These are phyloP conservation scores for Musca domestica DNA, from an alignment of 1,140 invertebrate species.

Conservation along the genomic window DNA sequence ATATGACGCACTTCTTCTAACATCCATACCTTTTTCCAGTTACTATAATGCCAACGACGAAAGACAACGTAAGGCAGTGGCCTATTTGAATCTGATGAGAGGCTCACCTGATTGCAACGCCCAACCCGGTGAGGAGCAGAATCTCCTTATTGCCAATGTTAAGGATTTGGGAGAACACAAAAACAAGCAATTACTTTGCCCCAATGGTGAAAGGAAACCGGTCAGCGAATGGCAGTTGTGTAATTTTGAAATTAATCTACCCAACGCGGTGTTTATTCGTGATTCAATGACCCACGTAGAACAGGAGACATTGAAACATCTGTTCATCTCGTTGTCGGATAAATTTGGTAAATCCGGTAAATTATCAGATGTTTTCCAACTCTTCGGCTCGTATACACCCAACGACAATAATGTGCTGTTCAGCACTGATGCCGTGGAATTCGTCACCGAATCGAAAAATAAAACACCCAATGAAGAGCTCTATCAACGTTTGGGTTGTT, in stretches of 20 bases:
- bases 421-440: slow-evolving; percentile 37
- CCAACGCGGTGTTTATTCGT: slow-evolving; percentile 38
- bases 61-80: slow-evolving; percentile 35
- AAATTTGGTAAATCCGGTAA: slow-evolving; percentile 44
- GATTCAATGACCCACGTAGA: slow-evolving; percentile 37
- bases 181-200: slow-evolving; percentile 44
- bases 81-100: slow-evolving; percentile 42
- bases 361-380: slow-evolving; percentile 44
- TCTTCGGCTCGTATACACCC: slow-evolving; percentile 43
- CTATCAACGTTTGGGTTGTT: slow-evolving; percentile 26
- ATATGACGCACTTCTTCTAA: not conserved
- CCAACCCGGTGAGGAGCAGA: slow-evolving; percentile 29
- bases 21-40: slow-evolving; percentile 26
- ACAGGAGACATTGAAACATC: slow-evolving; percentile 46
- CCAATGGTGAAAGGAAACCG: slow-evolving; percentile 36
- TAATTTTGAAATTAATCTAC: slow-evolving; percentile 45
- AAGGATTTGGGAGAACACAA: slow-evolving; percentile 41
- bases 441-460: slow-evolving; percentile 39
- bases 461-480: slow-evolving; percentile 37
- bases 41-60: slow-evolving; percentile 37
- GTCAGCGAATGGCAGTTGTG: slow-evolving; percentile 42
- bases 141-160: slow-evolving; percentile 38
- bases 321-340: slow-evolving; percentile 43
- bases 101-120: slow-evolving; percentile 33
- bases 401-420: slow-evolving; percentile 44